phyloP scores from a whole-genome alignment of 2,797 vertebrate species.

The Phalloptychus januarius region DNA sequence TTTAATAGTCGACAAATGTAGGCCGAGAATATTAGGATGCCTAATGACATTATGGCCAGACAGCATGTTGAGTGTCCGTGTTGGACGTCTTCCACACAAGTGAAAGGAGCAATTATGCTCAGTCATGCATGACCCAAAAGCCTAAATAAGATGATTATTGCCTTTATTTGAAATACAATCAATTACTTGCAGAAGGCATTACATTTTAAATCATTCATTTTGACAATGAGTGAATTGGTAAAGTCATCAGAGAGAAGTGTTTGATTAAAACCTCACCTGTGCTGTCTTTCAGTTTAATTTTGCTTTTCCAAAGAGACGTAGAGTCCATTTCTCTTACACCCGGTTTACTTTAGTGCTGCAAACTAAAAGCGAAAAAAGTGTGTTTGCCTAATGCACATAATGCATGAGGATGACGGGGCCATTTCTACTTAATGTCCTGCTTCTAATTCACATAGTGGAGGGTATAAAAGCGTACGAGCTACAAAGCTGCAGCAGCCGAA shows the following conservation, averaged over 20 bases:
- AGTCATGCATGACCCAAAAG: background rate
- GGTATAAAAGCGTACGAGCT: conserved; percentile 42
- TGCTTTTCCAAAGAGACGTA: background rate
- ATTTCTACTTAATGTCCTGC: conserved; percentile 56
- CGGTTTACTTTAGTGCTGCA: conserved; percentile 11
- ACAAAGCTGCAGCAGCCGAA: conserved; percentile 20
- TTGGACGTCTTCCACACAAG: background rate
- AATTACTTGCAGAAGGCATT: background rate
- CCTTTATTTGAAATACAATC: conserved; percentile 2
- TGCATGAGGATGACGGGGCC: conserved; percentile 57
- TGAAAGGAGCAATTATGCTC: conserved; percentile 17
- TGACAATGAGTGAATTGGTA: background rate
- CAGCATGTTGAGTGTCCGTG: background rate
- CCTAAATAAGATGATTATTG: background rate
- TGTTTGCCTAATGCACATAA: conserved; percentile 56
- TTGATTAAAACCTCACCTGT: background rate
- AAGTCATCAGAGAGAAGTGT: background rate
- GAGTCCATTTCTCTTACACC: conserved; percentile 7
- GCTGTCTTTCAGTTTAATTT: background rate
- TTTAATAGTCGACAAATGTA: background rate
- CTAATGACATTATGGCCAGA: background rate
- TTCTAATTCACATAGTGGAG: conserved; percentile 58
- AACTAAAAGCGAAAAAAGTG: conserved; percentile 19
- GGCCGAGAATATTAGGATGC: background rate
- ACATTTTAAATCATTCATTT: background rate